Evolutionary conservation across 2,888 invertebrate species (phyloP), one percentile per base, ranked within the genome.

Genomic region (Drosophila paracracens): DNA sequence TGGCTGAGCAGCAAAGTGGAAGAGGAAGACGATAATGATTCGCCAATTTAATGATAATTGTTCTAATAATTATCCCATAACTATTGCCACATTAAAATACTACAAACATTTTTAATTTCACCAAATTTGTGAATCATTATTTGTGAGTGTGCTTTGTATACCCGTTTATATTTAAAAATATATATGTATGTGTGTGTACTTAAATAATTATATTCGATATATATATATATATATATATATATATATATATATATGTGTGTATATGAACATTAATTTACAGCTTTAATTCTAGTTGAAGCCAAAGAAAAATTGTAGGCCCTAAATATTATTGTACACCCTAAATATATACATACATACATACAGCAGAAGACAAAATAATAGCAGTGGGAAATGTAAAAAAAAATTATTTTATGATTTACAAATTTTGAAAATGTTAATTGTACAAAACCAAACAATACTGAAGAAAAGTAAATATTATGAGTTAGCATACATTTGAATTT

Each of bases 1-100:
- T 74, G 67, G 57, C 11, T 56, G 38, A 56, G 27, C 59, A 38
- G 31, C 66, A 61, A 70, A 75, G 65, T 67, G 59, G 53, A 84
- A 74, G 58, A 78, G 84, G 73, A 80, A 67, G 56, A 72, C 72
- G 64, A 78, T 90, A 86, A 86, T 90, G 76, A 80, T 85, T 84
- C 79, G 89, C 90, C 83, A 90, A 88, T 88, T 90, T 82, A 74
- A 85, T 70, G 69, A 80, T 85, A 85, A 82, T 86, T 86, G 74
- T 61, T 74, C 66, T 72, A 76, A 76, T 86, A 90, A 86, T 90
- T 90, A 86, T 86, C 74, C 35, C 70, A 66, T 56, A 69, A 65
- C 70, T 51, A 59, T 81, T 74, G 60, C 61, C 58, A 70, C 63
- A 76, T 70, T 74, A 79, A 74, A 84, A 73, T 48, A 66, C 65